phyloP scores from a whole-genome alignment of 1,140 invertebrate genomes.

The Eulimnadia texana region DNA sequence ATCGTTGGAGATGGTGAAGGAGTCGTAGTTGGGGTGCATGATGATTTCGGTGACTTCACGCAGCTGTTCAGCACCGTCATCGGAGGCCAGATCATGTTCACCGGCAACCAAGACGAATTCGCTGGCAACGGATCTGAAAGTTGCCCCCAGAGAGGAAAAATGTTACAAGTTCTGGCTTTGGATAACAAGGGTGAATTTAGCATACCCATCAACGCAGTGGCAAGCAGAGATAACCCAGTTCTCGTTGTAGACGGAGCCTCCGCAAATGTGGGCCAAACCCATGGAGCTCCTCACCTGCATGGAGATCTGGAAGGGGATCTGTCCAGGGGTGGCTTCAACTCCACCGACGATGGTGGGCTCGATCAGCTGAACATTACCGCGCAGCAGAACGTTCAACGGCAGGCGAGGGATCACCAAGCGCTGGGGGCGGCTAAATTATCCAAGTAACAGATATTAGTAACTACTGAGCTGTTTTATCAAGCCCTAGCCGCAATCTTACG shows the following conservation, averaged over 20 bases:
- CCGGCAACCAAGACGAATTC: constrained; percentile 24
- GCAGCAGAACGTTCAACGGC: constrained; percentile 10
- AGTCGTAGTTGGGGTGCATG: constrained; percentile 22
- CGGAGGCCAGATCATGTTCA: constrained; percentile 23
- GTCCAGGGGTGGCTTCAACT: neutral
- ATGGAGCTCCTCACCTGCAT: neutral
- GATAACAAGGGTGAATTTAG: neutral
- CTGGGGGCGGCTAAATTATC: neutral
- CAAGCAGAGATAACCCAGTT: constrained; percentile 44
- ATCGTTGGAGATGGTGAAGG: constrained; percentile 23
- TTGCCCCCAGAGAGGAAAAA: too few relatives aligned
- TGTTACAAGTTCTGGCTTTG: neutral
- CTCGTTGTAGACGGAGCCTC: constrained; percentile 41
- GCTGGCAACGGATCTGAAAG: neutral
- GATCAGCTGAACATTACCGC: constrained; percentile 4
- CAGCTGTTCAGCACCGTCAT: constrained; percentile 21
- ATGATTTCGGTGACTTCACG: constrained; percentile 24
- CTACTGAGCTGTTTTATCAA: too few relatives aligned
- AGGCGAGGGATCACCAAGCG: constrained; percentile 10
- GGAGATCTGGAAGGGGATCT: constrained; percentile 8
- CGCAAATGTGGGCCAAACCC: constrained; percentile 36
- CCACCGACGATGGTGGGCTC: constrained; percentile 14
- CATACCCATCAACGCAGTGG: constrained; percentile 40
- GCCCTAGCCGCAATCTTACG: too few relatives aligned
- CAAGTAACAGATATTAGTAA: neutral